A percentile compares a stretch with the other conserved stretches of the same genome.
phyloP scores from a whole-genome alignment of 1,140 invertebrate species.

The Cyclina sinensis region DNA sequence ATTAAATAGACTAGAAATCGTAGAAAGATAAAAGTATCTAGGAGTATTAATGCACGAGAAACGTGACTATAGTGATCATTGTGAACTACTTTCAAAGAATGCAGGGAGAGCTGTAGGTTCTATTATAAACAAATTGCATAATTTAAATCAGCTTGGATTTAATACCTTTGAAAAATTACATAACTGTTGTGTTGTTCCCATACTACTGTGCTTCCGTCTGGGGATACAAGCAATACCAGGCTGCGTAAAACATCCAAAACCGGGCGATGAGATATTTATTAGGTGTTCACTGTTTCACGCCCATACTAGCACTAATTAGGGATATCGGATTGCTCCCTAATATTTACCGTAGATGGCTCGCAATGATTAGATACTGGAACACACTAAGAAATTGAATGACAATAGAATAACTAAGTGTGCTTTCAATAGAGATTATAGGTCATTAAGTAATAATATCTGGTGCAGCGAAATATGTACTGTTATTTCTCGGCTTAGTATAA shows the following conservation, averaged over 20 bases:
- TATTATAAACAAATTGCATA: slow-evolving; percentile 62
- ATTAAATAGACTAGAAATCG: slow-evolving; percentile 46
- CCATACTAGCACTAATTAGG: neutral
- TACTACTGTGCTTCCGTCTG: slow-evolving; percentile 46
- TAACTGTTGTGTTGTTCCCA: slow-evolving; percentile 57
- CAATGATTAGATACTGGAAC: neutral
- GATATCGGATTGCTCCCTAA: neutral
- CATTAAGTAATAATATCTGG: too few relatives aligned
- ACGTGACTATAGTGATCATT: slow-evolving; percentile 3
- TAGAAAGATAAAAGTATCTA: slow-evolving; percentile 32
- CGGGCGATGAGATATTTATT: slow-evolving; percentile 55
- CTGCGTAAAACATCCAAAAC: slow-evolving; percentile 59
- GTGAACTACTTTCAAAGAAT: slow-evolving; percentile 41
- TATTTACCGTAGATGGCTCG: neutral
- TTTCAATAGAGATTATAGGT: too few relatives aligned
- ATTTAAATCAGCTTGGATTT: slow-evolving; percentile 49
- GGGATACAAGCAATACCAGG: slow-evolving; percentile 55
- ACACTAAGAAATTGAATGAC: too few relatives aligned
- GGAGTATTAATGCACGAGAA: slow-evolving; percentile 43
- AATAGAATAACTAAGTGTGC: too few relatives aligned
- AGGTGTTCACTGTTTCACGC: slow-evolving; percentile 48
- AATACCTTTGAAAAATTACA: slow-evolving; percentile 52
- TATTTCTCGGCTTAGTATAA: too few relatives aligned
- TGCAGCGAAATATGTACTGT: too few relatives aligned
- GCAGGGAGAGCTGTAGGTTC: slow-evolving; percentile 56